These are phyloP conservation scores for Dreissena polymorpha DNA, from an alignment of 1,140 invertebrate genomes.

Conservation along the genomic window DNA sequence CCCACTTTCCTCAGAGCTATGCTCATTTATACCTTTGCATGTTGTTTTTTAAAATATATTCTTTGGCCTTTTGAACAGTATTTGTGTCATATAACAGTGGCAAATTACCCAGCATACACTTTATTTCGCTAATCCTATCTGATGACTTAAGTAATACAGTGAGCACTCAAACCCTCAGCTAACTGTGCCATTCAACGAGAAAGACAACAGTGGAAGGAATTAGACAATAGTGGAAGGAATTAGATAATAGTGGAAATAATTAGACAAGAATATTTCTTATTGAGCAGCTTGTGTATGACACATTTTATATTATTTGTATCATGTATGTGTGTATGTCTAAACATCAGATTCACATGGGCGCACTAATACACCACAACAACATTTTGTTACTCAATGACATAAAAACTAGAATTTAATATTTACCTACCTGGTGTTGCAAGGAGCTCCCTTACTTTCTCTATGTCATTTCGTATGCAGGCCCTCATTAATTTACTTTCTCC, in stretches of 20 bases:
- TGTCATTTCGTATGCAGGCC: constrained; percentile 39
- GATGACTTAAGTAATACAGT: not conserved
- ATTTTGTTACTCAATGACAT: too few species aligned
- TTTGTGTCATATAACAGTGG: not conserved
- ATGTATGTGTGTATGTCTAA: too few species aligned
- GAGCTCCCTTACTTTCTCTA: constrained; percentile 19
- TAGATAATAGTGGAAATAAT: not conserved
- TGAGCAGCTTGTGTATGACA: too few species aligned
- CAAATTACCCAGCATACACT: not conserved
- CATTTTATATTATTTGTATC: too few species aligned
- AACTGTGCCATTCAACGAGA: not conserved
- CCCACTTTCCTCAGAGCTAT: too few species aligned
- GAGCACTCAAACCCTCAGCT: not conserved
- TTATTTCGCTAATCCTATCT: not conserved
- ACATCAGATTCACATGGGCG: too few species aligned
- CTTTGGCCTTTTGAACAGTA: not conserved
- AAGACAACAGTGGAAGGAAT: not conserved
- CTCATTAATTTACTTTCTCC: constrained; percentile 29
- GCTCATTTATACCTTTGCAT: too few species aligned
- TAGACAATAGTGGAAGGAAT: not conserved
- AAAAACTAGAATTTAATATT: too few species aligned
- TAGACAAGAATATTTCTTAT: not conserved
- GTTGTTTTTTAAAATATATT: not conserved
- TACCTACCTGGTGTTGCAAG: constrained; percentile 28
- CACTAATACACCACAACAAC: too few species aligned